A percentile compares a stretch with the other conserved stretches of the same genome.
These are phyloP conservation scores for Aplodontia rufa DNA, from an alignment of 2,113 vertebrate genomes.

Conservation along the genomic window DNA sequence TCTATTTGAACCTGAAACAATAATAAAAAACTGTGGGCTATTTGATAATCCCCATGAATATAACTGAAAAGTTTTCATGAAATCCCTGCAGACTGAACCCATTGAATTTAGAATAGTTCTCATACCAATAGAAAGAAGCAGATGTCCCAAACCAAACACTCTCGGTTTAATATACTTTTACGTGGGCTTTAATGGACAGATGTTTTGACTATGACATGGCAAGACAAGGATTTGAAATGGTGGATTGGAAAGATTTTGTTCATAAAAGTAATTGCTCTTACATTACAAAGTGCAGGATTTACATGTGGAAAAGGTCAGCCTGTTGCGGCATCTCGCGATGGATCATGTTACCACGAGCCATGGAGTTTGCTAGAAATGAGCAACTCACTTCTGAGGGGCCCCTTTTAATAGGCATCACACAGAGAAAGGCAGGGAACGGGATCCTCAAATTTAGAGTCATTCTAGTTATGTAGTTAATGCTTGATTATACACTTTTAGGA, in stretches of 20 bases:
- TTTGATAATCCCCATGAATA: constrained; percentile 80
- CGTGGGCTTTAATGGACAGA: constrained; percentile 81
- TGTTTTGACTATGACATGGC: constrained; percentile 86
- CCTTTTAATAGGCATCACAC: constrained; percentile 65
- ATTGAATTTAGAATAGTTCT: constrained; percentile 76
- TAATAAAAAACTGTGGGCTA: constrained; percentile 75
- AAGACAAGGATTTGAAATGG: constrained; percentile 83
- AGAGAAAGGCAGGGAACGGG: constrained; percentile 32
- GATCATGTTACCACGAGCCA: constrained; percentile 75
- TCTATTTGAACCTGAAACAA: constrained; percentile 77
- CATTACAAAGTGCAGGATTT: constrained; percentile 85
- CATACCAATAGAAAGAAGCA: constrained; percentile 73
- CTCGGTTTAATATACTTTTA: constrained; percentile 67
- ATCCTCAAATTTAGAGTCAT: constrained; percentile 48
- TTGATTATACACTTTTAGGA: constrained; percentile 62
- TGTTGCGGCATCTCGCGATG: constrained; percentile 80
- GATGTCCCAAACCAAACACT: constrained; percentile 67
- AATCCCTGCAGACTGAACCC: constrained; percentile 67
- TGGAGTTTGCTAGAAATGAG: constrained; percentile 74
- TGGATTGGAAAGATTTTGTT: constrained; percentile 86
- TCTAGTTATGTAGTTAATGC: constrained; percentile 59
- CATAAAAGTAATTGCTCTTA: constrained; percentile 86
- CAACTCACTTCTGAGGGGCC: constrained; percentile 41
- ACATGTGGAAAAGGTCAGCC: constrained; percentile 84
- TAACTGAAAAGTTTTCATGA: constrained; percentile 69